Percentiles rank a stretch among this genome's conserved stretches.
These are phyloP conservation scores for Heliconius congener DNA, from an alignment of 1,140 invertebrate species.

Conservation along the genomic window DNA sequence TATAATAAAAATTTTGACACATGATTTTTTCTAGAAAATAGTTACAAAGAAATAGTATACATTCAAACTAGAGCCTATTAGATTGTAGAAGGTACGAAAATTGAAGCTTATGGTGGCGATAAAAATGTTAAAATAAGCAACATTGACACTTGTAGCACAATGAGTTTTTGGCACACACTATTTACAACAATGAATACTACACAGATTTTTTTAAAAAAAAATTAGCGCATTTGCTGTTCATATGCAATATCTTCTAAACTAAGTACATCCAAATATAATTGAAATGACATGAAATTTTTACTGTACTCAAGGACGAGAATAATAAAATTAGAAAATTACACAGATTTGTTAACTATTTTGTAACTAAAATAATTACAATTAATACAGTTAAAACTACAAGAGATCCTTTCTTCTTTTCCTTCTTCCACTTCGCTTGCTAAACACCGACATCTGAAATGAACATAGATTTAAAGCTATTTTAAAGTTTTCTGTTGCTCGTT, in stretches of 20 bases:
- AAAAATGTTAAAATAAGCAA: constrained; percentile 12
- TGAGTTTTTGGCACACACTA: constrained; percentile 30
- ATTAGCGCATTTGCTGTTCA: not conserved
- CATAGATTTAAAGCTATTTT: not conserved
- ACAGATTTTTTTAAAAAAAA: not conserved
- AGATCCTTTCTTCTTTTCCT: constrained; percentile 67
- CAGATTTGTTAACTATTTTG: constrained; percentile 56
- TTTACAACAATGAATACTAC: constrained; percentile 18
- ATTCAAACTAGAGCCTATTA: constrained; percentile 7
- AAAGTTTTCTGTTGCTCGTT: too few species aligned
- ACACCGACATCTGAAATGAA: not conserved
- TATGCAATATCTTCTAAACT: constrained; percentile 29
- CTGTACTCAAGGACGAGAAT: constrained; percentile 34
- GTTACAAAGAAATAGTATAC: constrained; percentile 3
- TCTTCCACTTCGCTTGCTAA: not conserved
- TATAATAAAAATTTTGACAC: constrained; percentile 44
- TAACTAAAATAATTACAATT: constrained; percentile 51
- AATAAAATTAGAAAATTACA: constrained; percentile 27
- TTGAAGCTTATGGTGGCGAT: not conserved
- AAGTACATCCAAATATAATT: constrained; percentile 38
- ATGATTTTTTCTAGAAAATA: constrained; percentile 13
- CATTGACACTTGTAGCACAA: constrained; percentile 27
- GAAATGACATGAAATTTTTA: constrained; percentile 35
- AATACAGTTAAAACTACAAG: constrained; percentile 60
- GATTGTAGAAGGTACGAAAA: not conserved